Evolutionary conservation across 2,888 invertebrate genomes (phyloP), one percentile per base, ranked within the genome.

Genomic region (Dicyrtoma fusca): DNA sequence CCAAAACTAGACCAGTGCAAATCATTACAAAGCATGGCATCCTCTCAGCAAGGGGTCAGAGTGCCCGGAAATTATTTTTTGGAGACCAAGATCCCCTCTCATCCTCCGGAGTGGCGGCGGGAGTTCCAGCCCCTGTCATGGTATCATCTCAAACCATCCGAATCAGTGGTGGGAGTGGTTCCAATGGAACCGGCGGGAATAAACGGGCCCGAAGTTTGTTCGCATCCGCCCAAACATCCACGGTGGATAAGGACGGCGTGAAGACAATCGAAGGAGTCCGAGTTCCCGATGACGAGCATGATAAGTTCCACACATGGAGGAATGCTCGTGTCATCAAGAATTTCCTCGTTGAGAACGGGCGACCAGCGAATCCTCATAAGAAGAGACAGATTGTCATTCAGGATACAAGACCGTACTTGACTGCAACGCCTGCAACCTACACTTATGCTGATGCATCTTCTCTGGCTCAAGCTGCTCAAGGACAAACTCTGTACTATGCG

Each of bases 281-380:
- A 72, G 89, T 92, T 51, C 94, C 94, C 0, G 94, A 95, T 81
- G 91, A 92, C 78, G 91, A 91, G 71, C 89, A 89, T 63, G 92
- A 92, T 81, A 90, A 89, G 77, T 84, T 84, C 25, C 91, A 91
- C 82, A 90, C 90, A 0, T 94, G 94, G 94, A 87, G 94, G 69
- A 94, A 94, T 83, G 94, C 94, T 0, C 87, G 94, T 76, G 93
- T 94, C 14, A 91, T 94, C 59, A 93, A 94, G 81, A 92, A 92
- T 69, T 89, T 92, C 82, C 84, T 94, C 64, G 86, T 91, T 59
- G 91, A 91, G 19, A 91, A 91, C 80, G 90, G 90, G 62, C 88
- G 89, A 81, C 62, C 76, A 4, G 73, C 76, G 0, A 77, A 80
- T 69, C 78, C 77, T 19, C 76, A 78, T 63, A 73, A 75, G 23